These are phyloP conservation scores for Hucho hucho DNA, from an alignment of 2,113 vertebrate species.

Conservation along the genomic window DNA sequence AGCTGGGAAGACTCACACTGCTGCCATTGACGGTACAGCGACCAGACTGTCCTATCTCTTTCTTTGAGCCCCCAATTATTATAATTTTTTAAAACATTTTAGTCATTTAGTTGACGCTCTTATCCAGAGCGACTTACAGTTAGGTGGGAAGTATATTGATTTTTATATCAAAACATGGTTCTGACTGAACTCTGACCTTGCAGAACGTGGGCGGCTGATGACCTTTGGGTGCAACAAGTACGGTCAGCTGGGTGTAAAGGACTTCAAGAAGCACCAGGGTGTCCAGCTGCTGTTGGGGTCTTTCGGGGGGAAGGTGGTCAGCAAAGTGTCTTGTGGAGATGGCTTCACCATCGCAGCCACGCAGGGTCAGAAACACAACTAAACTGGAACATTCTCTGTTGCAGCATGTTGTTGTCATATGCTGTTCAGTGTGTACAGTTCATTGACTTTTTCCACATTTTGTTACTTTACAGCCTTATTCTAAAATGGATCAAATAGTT, in stretches of 20 bases:
- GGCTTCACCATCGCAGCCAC: conserved; percentile 73
- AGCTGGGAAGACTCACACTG: conserved; percentile 93
- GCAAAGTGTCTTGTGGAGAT: conserved; percentile 94
- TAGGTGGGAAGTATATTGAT: no score
- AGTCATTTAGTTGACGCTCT: no score
- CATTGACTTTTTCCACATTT: no score
- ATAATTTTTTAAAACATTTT: no score
- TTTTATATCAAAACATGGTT: background rate
- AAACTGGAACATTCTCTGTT: no score
- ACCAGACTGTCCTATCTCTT: background rate
- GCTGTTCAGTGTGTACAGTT: background rate
- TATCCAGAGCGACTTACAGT: no score
- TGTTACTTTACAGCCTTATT: no score
- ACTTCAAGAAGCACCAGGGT: conserved; percentile 92
- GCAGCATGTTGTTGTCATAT: background rate
- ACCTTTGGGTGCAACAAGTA: conserved; percentile 97
- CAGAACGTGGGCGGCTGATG: conserved; percentile 89
- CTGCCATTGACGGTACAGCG: conserved; percentile 88
- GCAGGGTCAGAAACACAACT: background rate
- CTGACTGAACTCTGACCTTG: conserved; percentile 24
- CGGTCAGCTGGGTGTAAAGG: conserved; percentile 93
- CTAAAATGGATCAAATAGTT: no score
- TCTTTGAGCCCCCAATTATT: background rate
- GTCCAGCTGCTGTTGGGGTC: conserved; percentile 91
- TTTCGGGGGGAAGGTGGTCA: conserved; percentile 91